Evolutionary conservation across 2,113 vertebrate species (phyloP).

Genomic region (Ceyx melanurus): DNA sequence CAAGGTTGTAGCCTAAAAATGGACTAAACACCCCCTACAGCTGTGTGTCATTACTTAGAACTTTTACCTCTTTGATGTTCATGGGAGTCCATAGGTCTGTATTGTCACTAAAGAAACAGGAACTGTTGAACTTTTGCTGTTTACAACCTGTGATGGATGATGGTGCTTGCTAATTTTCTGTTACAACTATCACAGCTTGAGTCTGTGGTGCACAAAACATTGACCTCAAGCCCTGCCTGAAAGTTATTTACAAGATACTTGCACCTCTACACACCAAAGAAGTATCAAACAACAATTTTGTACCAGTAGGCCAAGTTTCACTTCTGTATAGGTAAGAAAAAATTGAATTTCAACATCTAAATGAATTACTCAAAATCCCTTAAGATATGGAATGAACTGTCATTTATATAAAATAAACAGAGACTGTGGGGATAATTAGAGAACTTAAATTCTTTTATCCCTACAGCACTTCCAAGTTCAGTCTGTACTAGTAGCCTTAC

Average conservation of each 20-base stretch:
- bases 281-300: background rate
- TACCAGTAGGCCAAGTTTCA: background rate
- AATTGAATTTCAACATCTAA: background rate
- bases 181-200: background rate
- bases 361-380: background rate
- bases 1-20: background rate
- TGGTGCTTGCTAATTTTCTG: background rate
- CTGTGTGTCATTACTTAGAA: background rate
- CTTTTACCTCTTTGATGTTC: background rate
- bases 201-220: background rate
- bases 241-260: conserved; percentile 4
- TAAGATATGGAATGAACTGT: background rate
- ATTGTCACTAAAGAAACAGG: background rate
- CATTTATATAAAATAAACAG: background rate
- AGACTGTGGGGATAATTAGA: background rate
- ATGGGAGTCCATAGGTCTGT: background rate
- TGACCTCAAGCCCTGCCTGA: background rate
- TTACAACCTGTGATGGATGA: background rate
- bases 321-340: background rate
- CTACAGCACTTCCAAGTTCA: background rate
- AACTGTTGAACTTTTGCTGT: background rate
- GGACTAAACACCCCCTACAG: background rate
- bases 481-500: background rate
- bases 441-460: background rate
- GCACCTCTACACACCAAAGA: background rate